Evolutionary conservation across 2,113 vertebrate genomes (phyloP).

Genomic region (Oceanites oceanicus): DNA sequence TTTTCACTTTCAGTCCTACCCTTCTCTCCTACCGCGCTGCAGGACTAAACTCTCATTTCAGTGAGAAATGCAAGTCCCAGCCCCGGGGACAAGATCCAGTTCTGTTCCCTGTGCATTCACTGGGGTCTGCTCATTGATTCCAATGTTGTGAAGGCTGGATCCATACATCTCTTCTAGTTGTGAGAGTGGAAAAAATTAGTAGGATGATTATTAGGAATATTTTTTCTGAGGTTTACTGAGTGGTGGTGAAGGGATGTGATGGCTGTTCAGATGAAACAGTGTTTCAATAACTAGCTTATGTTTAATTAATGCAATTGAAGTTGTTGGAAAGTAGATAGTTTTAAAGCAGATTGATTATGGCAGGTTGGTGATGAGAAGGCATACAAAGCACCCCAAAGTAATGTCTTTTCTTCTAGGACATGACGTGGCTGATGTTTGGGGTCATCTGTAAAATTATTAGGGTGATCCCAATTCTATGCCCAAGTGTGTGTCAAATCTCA

Average conservation of each 20-base stretch:
- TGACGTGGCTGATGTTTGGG: background rate
- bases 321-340: background rate
- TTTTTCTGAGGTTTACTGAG: background rate
- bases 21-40: fast-evolving
- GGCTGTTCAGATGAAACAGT: background rate
- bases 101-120: background rate
- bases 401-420: background rate
- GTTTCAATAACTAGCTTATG: background rate
- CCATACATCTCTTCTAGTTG: background rate
- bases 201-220: background rate
- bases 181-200: background rate
- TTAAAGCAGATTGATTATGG: background rate
- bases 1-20: background rate
- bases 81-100: background rate
- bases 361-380: background rate
- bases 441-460: background rate
- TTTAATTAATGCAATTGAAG: background rate
- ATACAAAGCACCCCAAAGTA: background rate
- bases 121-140: background rate
- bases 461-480: background rate
- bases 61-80: background rate
- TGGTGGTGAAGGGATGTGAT: background rate
- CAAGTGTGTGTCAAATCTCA: background rate
- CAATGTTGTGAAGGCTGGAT: background rate
- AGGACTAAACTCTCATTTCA: background rate